These are phyloP conservation scores for Bettongia penicillata DNA, from an alignment of 2,113 vertebrate genomes.

Conservation along the genomic window DNA sequence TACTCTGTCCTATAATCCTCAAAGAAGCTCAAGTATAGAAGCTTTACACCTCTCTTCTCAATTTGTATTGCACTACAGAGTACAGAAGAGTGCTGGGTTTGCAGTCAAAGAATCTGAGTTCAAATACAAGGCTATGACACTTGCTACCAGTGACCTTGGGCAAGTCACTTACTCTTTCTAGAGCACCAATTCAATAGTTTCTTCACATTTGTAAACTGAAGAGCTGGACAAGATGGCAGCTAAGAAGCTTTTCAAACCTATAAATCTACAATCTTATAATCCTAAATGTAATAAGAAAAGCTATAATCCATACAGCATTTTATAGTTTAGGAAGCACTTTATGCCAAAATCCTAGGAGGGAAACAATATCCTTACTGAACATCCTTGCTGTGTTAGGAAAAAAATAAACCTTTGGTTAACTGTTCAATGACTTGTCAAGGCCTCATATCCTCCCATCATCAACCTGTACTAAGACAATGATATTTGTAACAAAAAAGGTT, in stretches of 20 bases:
- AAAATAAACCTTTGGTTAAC: neutral
- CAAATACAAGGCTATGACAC: no score
- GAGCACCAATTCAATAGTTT: neutral
- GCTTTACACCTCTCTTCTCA: no score
- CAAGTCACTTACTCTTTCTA: neutral
- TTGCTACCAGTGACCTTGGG: neutral
- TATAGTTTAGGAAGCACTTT: neutral
- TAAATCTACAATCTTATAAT: neutral
- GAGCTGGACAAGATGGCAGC: neutral
- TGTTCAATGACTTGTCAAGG: neutral
- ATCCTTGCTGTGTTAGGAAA: neutral
- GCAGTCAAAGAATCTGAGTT: no score
- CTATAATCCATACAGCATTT: neutral
- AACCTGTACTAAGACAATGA: neutral
- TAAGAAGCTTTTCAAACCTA: neutral
- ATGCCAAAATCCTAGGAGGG: neutral
- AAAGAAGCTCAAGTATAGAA: no score
- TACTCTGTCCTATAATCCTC: no score
- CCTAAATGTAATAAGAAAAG: slow-evolving; percentile 11
- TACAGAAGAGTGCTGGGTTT: no score
- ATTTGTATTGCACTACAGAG: no score
- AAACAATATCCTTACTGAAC: neutral
- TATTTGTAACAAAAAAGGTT: neutral
- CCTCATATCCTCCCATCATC: neutral
- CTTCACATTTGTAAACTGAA: neutral